Base-by-base conservation (phyloP, 2,113 vertebrate species). In the Stomatorhinus ivindoensis region DNA sequence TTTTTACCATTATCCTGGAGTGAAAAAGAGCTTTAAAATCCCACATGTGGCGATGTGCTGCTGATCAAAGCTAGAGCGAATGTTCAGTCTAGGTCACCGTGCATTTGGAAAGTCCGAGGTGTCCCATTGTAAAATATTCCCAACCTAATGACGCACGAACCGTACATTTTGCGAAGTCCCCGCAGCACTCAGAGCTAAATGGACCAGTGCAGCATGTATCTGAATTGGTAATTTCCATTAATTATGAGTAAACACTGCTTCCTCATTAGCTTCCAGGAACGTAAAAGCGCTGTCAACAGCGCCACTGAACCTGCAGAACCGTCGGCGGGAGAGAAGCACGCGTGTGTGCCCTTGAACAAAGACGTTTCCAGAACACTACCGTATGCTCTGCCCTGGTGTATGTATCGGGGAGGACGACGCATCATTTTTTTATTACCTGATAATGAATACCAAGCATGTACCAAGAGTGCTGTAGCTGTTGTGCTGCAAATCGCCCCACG, bases 21-120 rank as follows among this genome's bases (percentile, higher is more conserved):
- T 82, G 53, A 88, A 85, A 90, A 89, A n/a, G 69, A 91, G 89
- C 87, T 92, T 91, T 89, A 87, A 91, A 91, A 92, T 85, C 65
- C 55, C 85, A 76, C 83, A 50, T 69, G 65, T 27, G 31, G 46
- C 86, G 65, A 90, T 86, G 31, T 13, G 61, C 55, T 88, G 89
- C 51, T 89, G 89, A 92, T 92, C 89, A 91, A 91, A 90, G 50
- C 1, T 19, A 82, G 87, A 65, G 73, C 27, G 58, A 44, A 0
- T 31, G 50, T 39, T 35, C 11, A 4, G 21, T 35, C 55, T 47
- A 50, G 87, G 2, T 17, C 7, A 10, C n/a, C 21, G 61, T 21
- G 87, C 61, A 11, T 1, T 15, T 48, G 46, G 53, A 35, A 42
- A 61, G 69, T 27, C 19, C 10, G 3, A 46, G 42, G 21, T 27